Evolutionary conservation across 2,888 invertebrate genomes (phyloP), one percentile per base, ranked within the genome.

Genomic region (Bruchidius siliquastri): DNA sequence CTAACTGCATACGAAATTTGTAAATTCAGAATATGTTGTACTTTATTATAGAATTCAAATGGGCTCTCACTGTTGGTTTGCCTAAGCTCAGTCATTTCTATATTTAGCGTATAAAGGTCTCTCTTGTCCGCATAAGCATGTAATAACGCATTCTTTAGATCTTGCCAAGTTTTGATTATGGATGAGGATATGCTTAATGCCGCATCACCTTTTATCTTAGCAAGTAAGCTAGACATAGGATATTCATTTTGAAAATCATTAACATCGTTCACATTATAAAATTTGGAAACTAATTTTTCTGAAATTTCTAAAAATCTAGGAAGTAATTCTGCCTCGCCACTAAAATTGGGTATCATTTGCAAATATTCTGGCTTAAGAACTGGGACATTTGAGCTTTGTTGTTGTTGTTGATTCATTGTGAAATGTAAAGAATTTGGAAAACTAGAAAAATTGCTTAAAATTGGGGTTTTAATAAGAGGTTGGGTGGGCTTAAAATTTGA

Each of bases 101-200:
- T 30, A 30, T 30, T 30, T 30, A 30, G 8, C 30, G 30, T 30
- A 8, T 30, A 30, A 3, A 30, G 8, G 30, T 30, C 30, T 30
- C 30, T 30, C 30, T 30, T 30, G 30, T 30, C 30, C 8, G 30
- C 30, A 30, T 30, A 30, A 30, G 30, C 30, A 30, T 30, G 30
- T 30, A 30, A 30, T 20, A 21, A 26, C 13, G 72, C 72, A 26
- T 68, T 26, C 30, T 72, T 72, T 72, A 72, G 22, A 68, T 72
- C 49, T 72, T 72, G 20, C 72, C 72, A 72, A 67, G 30, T 72
- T 67, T 26, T 68, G 8, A 72, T 72, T 66, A 6, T 32, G n/a
- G 69, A 72, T 4, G 71, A 72, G 20, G 67, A 67, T 20, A 67
- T 72, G 21, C 21, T 67, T 67, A 72, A 21, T 21, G 72, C 72